Evolutionary conservation across 2,113 vertebrate species (phyloP).

Genomic region (Tragelaphus imberbis): DNA sequence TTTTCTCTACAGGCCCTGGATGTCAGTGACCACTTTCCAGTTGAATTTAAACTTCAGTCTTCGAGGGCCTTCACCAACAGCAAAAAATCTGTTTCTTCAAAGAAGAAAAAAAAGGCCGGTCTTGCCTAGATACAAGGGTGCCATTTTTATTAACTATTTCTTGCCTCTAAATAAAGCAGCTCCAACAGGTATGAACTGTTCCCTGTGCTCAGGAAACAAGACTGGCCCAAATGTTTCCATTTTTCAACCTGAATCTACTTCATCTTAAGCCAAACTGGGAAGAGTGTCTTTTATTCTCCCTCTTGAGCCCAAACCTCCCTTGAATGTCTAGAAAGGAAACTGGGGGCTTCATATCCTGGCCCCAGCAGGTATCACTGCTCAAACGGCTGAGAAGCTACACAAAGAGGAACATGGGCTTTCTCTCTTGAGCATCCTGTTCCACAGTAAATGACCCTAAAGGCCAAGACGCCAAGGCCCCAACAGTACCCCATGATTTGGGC

Average conservation of each 20-base stretch:
- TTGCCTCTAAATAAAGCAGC: neutral
- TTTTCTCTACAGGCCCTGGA: conserved; percentile 78
- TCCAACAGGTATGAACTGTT: neutral
- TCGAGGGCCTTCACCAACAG: conserved; percentile 46
- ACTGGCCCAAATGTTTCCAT: neutral
- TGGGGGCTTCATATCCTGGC: neutral
- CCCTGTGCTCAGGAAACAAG: neutral
- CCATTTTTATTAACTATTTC: neutral
- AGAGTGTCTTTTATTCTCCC: neutral
- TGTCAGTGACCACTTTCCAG: conserved; percentile 87
- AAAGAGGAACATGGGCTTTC: neutral
- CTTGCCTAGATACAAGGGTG: neutral
- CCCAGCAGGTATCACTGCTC: neutral
- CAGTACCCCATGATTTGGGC: neutral
- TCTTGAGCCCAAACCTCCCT: neutral
- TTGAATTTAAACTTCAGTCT: conserved; percentile 79
- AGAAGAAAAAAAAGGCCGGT: conserved; percentile 48
- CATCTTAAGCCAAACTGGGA: neutral
- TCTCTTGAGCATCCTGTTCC: neutral
- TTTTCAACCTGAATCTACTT: neutral
- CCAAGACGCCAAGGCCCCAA: neutral
- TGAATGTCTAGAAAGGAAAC: neutral
- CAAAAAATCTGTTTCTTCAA: conserved; percentile 56
- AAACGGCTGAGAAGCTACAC: neutral
- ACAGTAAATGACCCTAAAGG: neutral